Conservation (phyloP, 2,888 invertebrate genomes). For the Idaea straminata region DNA sequence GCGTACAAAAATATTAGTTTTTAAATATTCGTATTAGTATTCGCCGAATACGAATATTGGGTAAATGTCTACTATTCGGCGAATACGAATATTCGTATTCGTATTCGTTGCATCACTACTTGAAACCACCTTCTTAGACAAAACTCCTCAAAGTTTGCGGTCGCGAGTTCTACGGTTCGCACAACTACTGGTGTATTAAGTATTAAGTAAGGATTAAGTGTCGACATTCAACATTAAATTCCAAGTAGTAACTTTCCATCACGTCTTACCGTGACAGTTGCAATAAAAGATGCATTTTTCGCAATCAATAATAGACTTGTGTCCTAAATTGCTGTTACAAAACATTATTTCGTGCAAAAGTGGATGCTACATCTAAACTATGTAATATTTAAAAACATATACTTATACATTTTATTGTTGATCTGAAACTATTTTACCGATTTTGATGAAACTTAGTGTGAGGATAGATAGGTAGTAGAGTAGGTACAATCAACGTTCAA, state of each 20-base stretch:
- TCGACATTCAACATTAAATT: background rate
- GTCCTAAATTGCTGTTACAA: background rate
- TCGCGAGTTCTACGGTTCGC: background rate
- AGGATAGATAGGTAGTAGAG: too few species aligned
- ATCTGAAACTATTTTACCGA: background rate
- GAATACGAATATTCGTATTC: too few species aligned
- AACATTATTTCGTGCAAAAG: background rate
- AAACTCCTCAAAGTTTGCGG: too few species aligned
- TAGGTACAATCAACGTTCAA: too few species aligned
- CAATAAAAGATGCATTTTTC: slow-evolving; percentile 1
- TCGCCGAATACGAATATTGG: too few species aligned
- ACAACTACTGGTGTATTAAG: background rate
- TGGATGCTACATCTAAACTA: background rate
- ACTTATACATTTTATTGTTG: background rate
- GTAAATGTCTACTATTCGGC: too few species aligned
- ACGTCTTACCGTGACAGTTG: background rate
- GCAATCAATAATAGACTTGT: background rate
- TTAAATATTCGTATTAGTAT: too few species aligned
- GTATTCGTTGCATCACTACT: too few species aligned
- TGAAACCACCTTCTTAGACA: too few species aligned
- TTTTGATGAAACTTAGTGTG: too few species aligned
- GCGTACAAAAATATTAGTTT: too few species aligned
- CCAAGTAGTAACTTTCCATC: background rate
- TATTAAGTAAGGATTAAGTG: background rate
- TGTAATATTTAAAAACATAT: background rate